Evolutionary conservation across 35 echinoderm and acorn worm species (phyloP).

Genomic region (Ptychodera flava): DNA sequence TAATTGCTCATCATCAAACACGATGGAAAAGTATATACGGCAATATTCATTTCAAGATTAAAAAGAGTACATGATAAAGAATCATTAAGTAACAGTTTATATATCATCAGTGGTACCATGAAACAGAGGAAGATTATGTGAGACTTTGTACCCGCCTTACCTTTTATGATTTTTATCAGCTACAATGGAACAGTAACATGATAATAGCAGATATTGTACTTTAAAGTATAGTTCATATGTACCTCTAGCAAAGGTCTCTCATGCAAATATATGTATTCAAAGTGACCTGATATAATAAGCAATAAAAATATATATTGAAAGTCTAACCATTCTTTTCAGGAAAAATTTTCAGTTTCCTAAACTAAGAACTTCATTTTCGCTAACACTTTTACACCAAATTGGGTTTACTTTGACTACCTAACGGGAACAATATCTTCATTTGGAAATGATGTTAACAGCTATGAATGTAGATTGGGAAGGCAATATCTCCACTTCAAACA

Average conservation of each 20-base stretch:
- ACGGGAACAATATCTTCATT: neutral
- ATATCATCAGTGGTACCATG: neutral
- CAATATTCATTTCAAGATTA: neutral
- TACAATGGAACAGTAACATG: neutral
- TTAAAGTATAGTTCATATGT: too few species aligned
- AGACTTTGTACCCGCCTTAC: neutral
- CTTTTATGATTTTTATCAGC: neutral
- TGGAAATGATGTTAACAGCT: neutral
- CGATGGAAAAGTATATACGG: neutral
- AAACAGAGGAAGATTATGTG: neutral
- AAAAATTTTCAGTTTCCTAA: neutral
- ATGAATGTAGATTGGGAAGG: neutral
- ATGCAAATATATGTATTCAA: neutral
- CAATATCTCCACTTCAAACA: neutral
- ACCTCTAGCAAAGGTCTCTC: neutral
- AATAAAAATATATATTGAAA: neutral
- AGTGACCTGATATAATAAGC: neutral
- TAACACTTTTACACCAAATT: neutral
- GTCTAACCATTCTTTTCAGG: neutral
- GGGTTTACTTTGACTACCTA: neutral
- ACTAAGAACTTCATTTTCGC: neutral
- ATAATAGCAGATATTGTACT: neutral
- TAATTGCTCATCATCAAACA: neutral
- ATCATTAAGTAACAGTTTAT: neutral
- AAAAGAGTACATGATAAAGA: neutral